Conservation (phyloP, 2,797 vertebrate species). For the Corythornis leucogaster region DNA sequence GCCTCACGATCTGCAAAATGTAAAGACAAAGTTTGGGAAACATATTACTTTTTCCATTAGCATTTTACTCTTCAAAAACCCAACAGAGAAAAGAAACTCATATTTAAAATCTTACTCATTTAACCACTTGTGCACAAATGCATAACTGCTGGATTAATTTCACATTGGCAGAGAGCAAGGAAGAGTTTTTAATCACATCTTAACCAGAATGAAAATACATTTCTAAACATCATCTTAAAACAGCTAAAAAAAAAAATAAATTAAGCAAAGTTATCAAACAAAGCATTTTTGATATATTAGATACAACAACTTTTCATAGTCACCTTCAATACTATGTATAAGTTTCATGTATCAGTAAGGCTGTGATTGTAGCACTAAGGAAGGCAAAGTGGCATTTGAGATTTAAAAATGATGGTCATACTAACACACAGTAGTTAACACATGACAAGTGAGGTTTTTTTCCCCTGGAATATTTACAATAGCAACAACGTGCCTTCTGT, state of each 20-base stretch:
- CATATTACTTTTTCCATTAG: background rate
- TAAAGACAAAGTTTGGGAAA: slow-evolving; percentile 28
- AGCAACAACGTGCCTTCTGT: background rate
- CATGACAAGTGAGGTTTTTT: background rate
- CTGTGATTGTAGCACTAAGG: background rate
- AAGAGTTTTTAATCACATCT: background rate
- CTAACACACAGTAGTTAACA: background rate
- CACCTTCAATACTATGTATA: background rate
- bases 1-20: slow-evolving; percentile 90
- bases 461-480: background rate
- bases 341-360: background rate
- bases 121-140: background rate
- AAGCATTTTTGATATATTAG: background rate
- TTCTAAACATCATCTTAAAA: background rate
- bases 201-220: background rate
- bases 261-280: background rate
- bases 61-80: background rate
- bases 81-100: background rate
- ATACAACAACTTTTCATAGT: background rate
- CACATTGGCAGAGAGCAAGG: background rate
- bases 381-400: background rate
- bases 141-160: background rate
- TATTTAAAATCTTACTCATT: background rate
- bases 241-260: background rate
- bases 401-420: background rate